These are phyloP conservation scores for Sternotherus odoratus DNA, from an alignment of 2,797 vertebrate genomes.

Conservation along the genomic window DNA sequence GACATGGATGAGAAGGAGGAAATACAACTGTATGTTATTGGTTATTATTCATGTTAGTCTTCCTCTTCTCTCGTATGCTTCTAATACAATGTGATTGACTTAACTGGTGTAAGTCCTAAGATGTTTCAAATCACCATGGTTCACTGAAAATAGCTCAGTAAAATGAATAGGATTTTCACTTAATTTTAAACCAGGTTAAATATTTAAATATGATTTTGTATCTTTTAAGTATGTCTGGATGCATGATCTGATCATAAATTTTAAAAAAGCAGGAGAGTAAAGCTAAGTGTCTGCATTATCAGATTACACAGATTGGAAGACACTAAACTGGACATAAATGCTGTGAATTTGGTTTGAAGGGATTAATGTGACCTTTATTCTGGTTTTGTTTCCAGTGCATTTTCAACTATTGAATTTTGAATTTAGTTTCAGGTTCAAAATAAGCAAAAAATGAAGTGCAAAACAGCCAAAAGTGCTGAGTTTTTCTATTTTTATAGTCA, in stretches of 20 bases:
- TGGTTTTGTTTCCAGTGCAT: background rate
- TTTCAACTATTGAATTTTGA: background rate
- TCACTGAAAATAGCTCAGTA: background rate
- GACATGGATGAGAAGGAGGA: background rate
- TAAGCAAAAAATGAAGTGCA: background rate
- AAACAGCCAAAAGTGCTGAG: background rate
- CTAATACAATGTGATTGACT: background rate
- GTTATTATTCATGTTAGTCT: background rate
- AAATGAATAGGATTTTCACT: background rate
- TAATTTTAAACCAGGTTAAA: conserved; percentile 2
- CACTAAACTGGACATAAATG: background rate
- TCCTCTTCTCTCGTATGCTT: background rate
- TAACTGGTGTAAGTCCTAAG: background rate
- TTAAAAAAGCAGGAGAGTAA: background rate
- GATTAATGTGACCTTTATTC: background rate
- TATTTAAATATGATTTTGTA: background rate
- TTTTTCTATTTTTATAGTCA: background rate
- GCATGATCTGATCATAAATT: background rate
- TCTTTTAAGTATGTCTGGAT: background rate
- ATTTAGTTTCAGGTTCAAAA: background rate
- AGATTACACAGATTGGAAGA: background rate
- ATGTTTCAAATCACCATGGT: background rate
- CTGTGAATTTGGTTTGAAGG: background rate
- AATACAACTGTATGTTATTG: background rate
- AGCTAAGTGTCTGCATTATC: background rate